Evolutionary conservation across 2,113 vertebrate species (phyloP).

Genomic region (Myrmecobius fasciatus): DNA sequence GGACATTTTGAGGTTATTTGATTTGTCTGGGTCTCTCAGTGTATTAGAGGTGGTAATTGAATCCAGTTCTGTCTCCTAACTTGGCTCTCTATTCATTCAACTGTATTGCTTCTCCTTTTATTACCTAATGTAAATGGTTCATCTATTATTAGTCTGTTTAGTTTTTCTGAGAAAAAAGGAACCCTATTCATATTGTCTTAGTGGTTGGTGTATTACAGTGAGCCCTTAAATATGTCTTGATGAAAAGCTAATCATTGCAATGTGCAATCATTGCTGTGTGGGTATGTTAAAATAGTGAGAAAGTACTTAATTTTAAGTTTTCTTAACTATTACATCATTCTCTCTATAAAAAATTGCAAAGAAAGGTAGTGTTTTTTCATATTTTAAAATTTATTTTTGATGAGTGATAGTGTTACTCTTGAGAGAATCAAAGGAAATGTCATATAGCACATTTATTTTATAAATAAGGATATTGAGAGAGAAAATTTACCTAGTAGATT

Average conservation of each 20-base stretch:
- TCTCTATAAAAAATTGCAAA: not conserved
- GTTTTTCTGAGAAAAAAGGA: not conserved
- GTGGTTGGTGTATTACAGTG: not conserved
- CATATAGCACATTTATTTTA: not conserved
- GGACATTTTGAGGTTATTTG: not conserved
- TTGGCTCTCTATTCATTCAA: not conserved
- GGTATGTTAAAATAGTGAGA: not conserved
- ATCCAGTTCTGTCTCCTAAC: not conserved
- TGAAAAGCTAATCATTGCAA: not conserved
- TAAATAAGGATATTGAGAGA: too few species aligned
- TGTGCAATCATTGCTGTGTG: not conserved
- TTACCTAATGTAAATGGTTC: not conserved
- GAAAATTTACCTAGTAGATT: too few species aligned
- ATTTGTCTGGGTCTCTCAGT: too few species aligned
- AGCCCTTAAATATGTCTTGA: not conserved
- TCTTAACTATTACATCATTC: not conserved
- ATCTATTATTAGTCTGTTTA: not conserved
- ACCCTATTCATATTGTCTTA: not conserved
- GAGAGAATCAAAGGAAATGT: too few species aligned
- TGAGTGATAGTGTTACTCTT: too few species aligned
- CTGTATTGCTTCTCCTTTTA: not conserved
- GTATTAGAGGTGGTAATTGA: not conserved
- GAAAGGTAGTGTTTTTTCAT: not conserved
- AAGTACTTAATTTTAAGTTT: not conserved
- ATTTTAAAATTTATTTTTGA: not conserved